phyloP scores from a whole-genome alignment of 2,797 vertebrate species.

The Coluber constrictor region DNA sequence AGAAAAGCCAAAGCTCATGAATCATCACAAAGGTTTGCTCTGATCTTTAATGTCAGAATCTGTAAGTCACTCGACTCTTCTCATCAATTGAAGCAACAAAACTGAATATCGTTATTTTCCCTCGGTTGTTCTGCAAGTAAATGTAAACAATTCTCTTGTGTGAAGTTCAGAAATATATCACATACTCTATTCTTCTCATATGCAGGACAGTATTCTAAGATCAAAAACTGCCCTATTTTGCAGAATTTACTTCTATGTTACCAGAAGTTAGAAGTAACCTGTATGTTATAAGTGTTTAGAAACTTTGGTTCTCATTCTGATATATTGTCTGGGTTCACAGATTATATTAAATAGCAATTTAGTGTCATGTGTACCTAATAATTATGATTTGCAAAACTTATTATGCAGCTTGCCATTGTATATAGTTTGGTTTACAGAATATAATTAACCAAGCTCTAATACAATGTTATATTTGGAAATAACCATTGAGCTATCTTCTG shows the following conservation, averaged over 20 bases:
- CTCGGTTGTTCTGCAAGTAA: background rate
- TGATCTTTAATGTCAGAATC: slow-evolving; percentile 48
- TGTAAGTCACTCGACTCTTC: background rate
- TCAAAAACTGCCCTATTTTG: background rate
- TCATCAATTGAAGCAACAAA: background rate
- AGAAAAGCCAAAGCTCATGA: slow-evolving; percentile 34
- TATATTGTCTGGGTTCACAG: background rate
- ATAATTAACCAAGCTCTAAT: background rate
- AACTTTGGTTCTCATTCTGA: background rate
- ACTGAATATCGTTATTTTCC: slow-evolving; percentile 18
- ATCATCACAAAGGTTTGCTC: slow-evolving; percentile 46
- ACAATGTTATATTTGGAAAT: background rate
- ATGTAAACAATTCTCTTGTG: background rate
- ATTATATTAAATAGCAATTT: background rate
- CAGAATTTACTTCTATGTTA: background rate
- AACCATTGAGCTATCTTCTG: background rate
- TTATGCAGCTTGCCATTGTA: background rate
- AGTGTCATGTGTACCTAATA: background rate
- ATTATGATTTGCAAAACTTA: background rate
- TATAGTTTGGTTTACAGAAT: background rate
- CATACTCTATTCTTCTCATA: background rate
- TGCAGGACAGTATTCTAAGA: background rate
- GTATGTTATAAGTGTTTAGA: background rate
- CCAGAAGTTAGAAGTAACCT: background rate
- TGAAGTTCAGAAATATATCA: background rate